A percentile compares a stretch with the other conserved stretches of the same genome.
These are phyloP conservation scores for Nymphalis polychloros DNA, from an alignment of 2,888 invertebrate genomes.

Conservation along the genomic window DNA sequence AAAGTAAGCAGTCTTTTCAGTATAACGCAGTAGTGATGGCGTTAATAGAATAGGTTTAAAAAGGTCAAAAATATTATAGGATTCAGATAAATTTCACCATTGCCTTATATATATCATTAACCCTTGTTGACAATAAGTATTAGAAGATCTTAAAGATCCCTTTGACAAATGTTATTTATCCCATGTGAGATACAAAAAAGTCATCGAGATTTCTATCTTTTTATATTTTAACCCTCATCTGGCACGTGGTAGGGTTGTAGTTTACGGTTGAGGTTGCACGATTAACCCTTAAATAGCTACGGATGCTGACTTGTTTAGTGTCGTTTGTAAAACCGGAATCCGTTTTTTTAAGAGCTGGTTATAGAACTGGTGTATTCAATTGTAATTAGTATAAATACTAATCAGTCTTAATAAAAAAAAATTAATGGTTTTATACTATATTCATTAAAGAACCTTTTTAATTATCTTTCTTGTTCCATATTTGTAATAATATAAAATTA, in stretches of 20 bases:
- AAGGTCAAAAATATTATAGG: neutral
- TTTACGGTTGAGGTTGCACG: slow-evolving; percentile 50
- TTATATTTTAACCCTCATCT: slow-evolving; percentile 60
- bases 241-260: slow-evolving; percentile 67
- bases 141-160: neutral
- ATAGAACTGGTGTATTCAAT: too few relatives aligned
- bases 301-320: slow-evolving; percentile 57
- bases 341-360: neutral
- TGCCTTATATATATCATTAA: neutral
- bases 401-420: too few relatives aligned
- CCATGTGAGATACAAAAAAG: neutral
- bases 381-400: too few relatives aligned
- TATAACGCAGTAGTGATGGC: too few relatives aligned
- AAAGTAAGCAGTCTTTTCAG: too few relatives aligned
- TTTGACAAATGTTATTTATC: slow-evolving; percentile 16
- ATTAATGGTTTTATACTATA: too few relatives aligned
- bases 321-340: slow-evolving; percentile 7
- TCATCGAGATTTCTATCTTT: slow-evolving; percentile 26
- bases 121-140: neutral
- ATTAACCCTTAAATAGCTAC: slow-evolving; percentile 66
- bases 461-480: too few relatives aligned
- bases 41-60: too few relatives aligned
- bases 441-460: too few relatives aligned
- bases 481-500: too few relatives aligned
- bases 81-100: neutral